These are phyloP conservation scores for Forbesichthys agassizii DNA, from an alignment of 2,113 vertebrate species.

Conservation along the genomic window DNA sequence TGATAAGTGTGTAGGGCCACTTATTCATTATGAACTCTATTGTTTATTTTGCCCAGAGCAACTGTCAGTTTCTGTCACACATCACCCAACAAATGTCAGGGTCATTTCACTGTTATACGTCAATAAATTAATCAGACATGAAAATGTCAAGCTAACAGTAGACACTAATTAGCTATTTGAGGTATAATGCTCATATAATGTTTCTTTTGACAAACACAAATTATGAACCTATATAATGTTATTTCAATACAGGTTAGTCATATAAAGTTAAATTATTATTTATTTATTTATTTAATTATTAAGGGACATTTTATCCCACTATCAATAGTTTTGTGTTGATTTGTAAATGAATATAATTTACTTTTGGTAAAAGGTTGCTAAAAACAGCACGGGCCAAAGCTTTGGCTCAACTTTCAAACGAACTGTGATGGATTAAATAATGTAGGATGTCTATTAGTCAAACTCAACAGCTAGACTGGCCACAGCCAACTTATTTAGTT, in stretches of 20 bases:
- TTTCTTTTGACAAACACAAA: neutral
- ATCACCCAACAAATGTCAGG: conserved; percentile 18
- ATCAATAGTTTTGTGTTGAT: neutral
- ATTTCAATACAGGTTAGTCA: conserved; percentile 9
- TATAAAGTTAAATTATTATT: conserved; percentile 5
- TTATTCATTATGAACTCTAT: conserved; percentile 19
- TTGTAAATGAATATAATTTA: neutral
- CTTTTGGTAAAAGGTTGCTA: neutral
- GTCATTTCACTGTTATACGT: neutral
- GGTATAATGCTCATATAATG: neutral
- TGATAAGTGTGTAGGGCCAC: conserved; percentile 33
- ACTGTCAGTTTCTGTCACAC: conserved; percentile 9
- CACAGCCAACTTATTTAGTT: neutral
- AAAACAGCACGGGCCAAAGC: neutral
- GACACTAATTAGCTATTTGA: neutral
- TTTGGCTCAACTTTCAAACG: conserved; percentile 4
- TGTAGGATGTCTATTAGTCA: neutral
- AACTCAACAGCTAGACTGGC: neutral
- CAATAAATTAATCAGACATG: conserved; percentile 25
- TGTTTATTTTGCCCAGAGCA: conserved; percentile 33
- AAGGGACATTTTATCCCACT: conserved; percentile 12
- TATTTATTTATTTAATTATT: too few relatives aligned
- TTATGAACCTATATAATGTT: too few relatives aligned
- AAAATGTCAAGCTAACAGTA: neutral
- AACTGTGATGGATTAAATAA: neutral